Evolutionary conservation across 2,113 vertebrate genomes (phyloP).

Genomic region (Balaeniceps rex): DNA sequence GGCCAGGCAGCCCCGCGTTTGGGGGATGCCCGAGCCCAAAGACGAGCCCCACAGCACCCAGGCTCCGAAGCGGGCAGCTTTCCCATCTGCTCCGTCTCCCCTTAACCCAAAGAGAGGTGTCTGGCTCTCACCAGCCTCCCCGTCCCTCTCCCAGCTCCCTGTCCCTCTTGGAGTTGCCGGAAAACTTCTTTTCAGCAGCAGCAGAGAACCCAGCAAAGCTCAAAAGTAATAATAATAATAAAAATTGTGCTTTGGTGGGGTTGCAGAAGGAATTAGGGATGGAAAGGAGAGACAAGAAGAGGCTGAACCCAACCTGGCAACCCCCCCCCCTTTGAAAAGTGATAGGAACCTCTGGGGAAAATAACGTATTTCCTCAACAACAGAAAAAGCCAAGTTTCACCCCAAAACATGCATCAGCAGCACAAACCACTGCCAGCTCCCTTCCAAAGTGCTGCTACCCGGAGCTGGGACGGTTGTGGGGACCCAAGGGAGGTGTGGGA

Average conservation of each 20-base stretch:
- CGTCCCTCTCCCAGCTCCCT: background rate
- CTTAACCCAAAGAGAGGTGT: background rate
- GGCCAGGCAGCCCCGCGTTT: fast-evolving
- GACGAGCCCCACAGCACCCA: background rate
- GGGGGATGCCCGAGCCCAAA: background rate
- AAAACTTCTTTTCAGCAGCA: background rate
- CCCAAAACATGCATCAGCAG: background rate
- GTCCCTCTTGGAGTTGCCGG: background rate
- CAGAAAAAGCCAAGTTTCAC: background rate
- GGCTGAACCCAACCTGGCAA: background rate
- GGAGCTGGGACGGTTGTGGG: fast-evolving
- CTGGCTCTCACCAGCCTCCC: background rate
- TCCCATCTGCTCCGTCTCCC: background rate
- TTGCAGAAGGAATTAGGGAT: background rate
- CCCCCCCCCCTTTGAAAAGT: background rate
- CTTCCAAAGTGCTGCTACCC: fast-evolving
- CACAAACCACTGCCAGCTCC: background rate
- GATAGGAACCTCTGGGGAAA: background rate
- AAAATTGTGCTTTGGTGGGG: background rate
- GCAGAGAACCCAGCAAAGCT: background rate
- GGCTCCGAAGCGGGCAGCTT: background rate
- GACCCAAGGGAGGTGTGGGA: background rate
- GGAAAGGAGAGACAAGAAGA: background rate
- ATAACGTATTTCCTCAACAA: fast-evolving
- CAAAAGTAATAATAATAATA: background rate